Evolutionary conservation across 2,797 vertebrate species (phyloP).

Genomic region (Columba guinea): DNA sequence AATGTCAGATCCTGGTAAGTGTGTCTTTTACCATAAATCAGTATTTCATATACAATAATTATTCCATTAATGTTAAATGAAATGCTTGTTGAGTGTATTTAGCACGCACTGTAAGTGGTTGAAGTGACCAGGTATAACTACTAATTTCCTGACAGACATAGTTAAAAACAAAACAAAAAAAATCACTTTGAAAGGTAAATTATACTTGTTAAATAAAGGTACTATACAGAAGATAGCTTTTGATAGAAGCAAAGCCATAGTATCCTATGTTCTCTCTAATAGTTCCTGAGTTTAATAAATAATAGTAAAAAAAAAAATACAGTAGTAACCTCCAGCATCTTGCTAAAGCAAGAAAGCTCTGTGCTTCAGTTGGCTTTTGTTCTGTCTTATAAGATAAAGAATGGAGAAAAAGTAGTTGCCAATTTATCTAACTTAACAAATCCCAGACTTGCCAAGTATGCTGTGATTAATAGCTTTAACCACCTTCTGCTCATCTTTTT

Average conservation of each 20-base stretch:
- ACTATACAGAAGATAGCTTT: background rate
- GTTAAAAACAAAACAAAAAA: background rate
- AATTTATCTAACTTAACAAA: conserved; percentile 28
- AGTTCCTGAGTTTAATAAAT: background rate
- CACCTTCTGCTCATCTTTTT: conserved; percentile 4
- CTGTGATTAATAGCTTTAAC: conserved; percentile 28
- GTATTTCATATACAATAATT: conserved; percentile 46
- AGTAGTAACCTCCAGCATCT: background rate
- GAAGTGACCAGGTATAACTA: background rate
- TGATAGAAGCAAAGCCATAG: background rate
- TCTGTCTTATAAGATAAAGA: background rate
- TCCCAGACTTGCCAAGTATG: background rate
- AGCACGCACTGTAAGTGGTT: background rate
- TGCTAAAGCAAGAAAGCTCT: background rate
- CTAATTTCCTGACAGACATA: background rate
- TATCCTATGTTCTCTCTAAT: background rate
- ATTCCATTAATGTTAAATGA: conserved; percentile 40
- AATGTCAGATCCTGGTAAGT: conserved; percentile 37
- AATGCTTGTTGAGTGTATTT: conserved; percentile 36
- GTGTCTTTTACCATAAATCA: conserved; percentile 60
- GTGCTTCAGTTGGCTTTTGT: background rate
- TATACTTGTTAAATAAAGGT: background rate
- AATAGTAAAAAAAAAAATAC: background rate
- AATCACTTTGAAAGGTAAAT: background rate
- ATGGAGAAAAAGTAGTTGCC: background rate